These are phyloP conservation scores for Erithacus rubecula DNA, from an alignment of 2,797 vertebrate genomes.

Conservation along the genomic window DNA sequence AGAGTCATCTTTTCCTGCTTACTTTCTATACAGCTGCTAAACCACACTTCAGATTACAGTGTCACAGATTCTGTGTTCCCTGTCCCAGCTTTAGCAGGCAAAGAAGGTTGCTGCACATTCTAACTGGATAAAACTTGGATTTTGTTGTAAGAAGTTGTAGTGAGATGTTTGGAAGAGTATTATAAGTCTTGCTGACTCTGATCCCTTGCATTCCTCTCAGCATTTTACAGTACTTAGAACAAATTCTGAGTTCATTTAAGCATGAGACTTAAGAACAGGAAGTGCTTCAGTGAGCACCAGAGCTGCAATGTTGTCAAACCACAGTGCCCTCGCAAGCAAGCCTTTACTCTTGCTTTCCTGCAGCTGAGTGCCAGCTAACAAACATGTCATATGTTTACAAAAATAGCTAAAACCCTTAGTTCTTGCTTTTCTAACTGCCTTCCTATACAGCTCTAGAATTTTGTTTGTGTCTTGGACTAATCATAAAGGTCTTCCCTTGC, in stretches of 20 bases:
- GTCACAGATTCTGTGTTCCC: neutral
- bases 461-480: neutral
- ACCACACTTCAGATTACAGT: neutral
- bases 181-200: neutral
- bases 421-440: neutral
- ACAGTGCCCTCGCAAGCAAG: neutral
- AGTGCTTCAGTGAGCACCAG: neutral
- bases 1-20: neutral
- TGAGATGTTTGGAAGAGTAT: neutral
- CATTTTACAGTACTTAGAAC: neutral
- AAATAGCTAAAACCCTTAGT: neutral
- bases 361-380: neutral
- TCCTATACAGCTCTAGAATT: neutral
- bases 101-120: neutral
- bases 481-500: neutral
- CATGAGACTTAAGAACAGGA: neutral
- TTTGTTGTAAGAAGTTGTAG: neutral
- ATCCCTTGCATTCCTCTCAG: neutral
- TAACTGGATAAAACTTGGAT: neutral
- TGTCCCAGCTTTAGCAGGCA: neutral
- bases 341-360: neutral
- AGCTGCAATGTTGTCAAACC: neutral
- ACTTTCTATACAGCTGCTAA: neutral
- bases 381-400: neutral
- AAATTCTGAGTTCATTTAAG: neutral